These are phyloP conservation scores for Balaeniceps rex DNA, from an alignment of 2,113 vertebrate species.

Conservation along the genomic window DNA sequence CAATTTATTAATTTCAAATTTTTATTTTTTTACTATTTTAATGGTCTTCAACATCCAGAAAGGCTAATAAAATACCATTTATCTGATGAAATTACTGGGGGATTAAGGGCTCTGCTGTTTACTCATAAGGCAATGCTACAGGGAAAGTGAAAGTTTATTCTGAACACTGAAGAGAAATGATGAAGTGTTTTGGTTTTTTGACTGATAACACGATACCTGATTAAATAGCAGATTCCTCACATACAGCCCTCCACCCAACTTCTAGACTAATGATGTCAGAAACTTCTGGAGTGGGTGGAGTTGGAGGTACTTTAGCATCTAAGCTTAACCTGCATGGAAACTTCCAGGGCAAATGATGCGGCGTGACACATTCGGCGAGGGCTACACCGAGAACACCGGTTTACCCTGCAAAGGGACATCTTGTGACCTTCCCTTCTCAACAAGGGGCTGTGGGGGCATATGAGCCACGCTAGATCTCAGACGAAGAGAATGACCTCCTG, in stretches of 20 bases:
- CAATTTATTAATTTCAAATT: background rate
- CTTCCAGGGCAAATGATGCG: slow-evolving; percentile 1
- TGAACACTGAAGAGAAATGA: background rate
- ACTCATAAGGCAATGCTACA: background rate
- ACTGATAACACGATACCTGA: background rate
- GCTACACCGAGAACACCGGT: background rate
- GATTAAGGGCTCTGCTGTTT: background rate
- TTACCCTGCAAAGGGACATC: background rate
- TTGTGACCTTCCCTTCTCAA: background rate
- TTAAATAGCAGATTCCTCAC: background rate
- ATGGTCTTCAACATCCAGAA: background rate
- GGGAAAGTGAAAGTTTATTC: background rate
- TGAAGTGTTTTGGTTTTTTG: background rate
- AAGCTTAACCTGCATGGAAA: slow-evolving; percentile 14
- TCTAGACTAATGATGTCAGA: background rate
- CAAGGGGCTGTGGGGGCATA: background rate
- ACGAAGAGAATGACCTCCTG: background rate
- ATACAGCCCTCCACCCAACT: background rate
- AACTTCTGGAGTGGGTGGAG: background rate
- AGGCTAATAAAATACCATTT: background rate
- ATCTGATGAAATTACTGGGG: background rate
- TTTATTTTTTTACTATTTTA: background rate
- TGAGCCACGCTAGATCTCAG: background rate
- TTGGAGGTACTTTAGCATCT: background rate
- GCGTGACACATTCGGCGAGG: background rate